Base-by-base conservation (phyloP, 2,888 invertebrate species). In the Mythimna impura region DNA sequence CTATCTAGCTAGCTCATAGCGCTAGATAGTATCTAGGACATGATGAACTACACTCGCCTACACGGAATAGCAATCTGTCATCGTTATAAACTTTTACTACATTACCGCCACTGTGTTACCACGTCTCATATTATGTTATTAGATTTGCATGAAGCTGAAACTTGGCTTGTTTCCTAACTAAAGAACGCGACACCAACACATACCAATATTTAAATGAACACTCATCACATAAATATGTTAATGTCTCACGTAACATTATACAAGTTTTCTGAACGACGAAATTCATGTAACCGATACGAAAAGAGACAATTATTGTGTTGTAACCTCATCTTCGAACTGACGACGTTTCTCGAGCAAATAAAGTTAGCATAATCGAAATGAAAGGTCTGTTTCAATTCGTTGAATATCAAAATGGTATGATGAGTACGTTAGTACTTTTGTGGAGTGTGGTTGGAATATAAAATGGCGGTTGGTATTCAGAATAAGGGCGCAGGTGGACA, bases 401-500 rank as follows among this genome's bases (percentile, higher is more conserved):
- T 77, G 71, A 81, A 73, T 71, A 67, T 79, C 73, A 76, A 82
- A 82, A 66, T 71, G 68, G 63, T 67, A 76, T 76, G 62, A 78
- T 76, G 83, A 78, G 72, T 69, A 73, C 75, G 62, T 78, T 71
- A 40, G 73, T 86, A 83, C 71, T 71, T 78, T 81, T 73, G 68
- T 70, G 69, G 72, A 47, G 70, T 72, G 82, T 57, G 75, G 70
- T 72, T 63, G 77, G 86, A 83, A 86, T 85, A 76, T 76, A 78
- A 82, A 86, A 80, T 73, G 61, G 73, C 67, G 36, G 74, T 78
- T 58, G 77, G 78, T 83, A 70, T 87, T 69, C 78, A 71, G 86
- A 76, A 78, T 85, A 85, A 83, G 86, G 78, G 84, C 86, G 78
- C 91, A 90, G 90, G 91, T 92, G 91, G 90, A 89, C 91, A 89